Base-by-base conservation (phyloP, 2,888 invertebrate genomes). In the Xanthorhoe designata region DNA sequence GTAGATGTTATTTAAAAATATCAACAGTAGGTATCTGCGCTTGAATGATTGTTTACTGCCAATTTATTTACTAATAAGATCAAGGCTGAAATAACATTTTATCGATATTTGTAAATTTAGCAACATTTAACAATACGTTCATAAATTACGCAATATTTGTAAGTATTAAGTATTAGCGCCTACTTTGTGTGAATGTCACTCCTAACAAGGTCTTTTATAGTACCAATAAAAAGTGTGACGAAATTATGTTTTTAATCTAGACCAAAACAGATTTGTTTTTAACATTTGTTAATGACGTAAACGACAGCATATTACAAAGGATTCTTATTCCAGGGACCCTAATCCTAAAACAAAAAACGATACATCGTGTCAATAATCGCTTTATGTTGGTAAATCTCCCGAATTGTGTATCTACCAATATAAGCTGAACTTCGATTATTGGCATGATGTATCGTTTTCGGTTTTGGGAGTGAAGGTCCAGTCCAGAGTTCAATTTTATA, bases 201-300 rank as follows among this genome's bases (percentile, higher is more conserved):
- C 59, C 51, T 38, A 51, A 59, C 49, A 24, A 8, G 50, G 10
- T 24, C 17, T 51, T 51, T 59, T 59, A 59, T 51, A 9, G 35
- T n/a, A 9, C 35, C 35, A 15, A 50, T 51, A 51, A 59, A 38
- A 51, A 15, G 19, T 59, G 51, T 51, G 38, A 2, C 51, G 42
- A 8, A 8, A 47, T 51, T 13, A 17, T 18, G 10, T 50, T 13
- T 24, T 51, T 51, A 50, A 19, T 54, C 8, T n/a, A 47, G 47
- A 47, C 7, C 7, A 17, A 47, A 13, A 42, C 38, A 42, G 35
- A 1, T 9, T 2, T 35, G 9, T 35, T 8, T 10, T 35, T 9
- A 9, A 24, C 5, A n/a, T n/a, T n/a, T n/a, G n/a, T n/a, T n/a
- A n/a, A n/a, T n/a, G n/a, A n/a, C n/a, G n/a, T n/a, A n/a, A n/a